A percentile compares a stretch with the other conserved stretches of the same genome.
Evolutionary conservation across 1,140 invertebrate species (phyloP).

Genomic region (Chironomus striatipennis): DNA sequence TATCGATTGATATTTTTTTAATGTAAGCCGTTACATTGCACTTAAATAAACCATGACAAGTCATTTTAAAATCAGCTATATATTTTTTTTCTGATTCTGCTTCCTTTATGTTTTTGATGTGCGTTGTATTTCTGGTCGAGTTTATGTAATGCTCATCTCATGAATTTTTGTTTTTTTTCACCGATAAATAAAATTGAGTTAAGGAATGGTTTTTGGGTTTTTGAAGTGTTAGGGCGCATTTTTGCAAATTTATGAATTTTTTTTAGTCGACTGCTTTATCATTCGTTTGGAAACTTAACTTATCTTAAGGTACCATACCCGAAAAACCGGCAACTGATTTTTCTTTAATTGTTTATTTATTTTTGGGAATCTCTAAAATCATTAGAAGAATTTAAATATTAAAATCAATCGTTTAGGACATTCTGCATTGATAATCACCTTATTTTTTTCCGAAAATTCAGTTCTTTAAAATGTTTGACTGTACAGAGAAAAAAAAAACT

Average conservation of each 20-base stretch:
- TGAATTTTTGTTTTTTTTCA: not conserved
- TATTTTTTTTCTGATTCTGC: not conserved
- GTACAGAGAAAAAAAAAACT: not conserved
- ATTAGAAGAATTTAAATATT: too few species aligned
- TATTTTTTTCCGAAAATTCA: too few species aligned
- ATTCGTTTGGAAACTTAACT: too few species aligned
- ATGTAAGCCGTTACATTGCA: not conserved
- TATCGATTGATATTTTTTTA: not conserved
- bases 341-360: too few species aligned
- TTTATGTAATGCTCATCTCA: not conserved
- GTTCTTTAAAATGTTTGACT: too few species aligned
- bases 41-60: slow-evolving; percentile 23
- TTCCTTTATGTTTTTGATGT: too few species aligned
- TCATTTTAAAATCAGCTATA: not conserved
- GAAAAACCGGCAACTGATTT: too few species aligned
- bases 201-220: not conserved
- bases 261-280: too few species aligned
- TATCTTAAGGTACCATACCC: too few species aligned
- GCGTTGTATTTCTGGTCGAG: not conserved
- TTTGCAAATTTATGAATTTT: not conserved
- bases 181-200: not conserved
- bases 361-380: too few species aligned
- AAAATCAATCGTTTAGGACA: too few species aligned
- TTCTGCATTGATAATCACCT: too few species aligned
- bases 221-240: not conserved